Evolutionary conservation across 1,140 invertebrate genomes (phyloP).

Genomic region (Diabrotica undecimpunctata): DNA sequence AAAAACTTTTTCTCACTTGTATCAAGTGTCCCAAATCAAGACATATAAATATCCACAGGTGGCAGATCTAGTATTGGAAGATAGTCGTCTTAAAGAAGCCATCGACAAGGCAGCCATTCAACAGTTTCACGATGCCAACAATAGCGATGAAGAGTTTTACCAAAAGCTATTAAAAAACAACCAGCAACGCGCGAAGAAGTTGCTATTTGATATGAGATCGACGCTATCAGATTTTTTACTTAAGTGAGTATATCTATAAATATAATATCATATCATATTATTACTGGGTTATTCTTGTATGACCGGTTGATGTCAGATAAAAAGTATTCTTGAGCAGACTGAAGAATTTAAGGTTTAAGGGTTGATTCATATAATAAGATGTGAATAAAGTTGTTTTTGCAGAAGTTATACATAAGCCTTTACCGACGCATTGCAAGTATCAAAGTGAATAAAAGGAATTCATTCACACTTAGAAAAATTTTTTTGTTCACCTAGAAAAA

Average conservation of each 20-base stretch:
- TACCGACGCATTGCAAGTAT: no score
- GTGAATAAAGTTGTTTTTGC: no score
- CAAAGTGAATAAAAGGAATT: no score
- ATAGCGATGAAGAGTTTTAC: slow-evolving; percentile 51
- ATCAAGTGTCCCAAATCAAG: slow-evolving; percentile 56
- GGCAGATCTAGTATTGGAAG: slow-evolving; percentile 61
- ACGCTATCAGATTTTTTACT: slow-evolving; percentile 65
- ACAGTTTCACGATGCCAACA: slow-evolving; percentile 48
- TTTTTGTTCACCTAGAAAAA: no score
- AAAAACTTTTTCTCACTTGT: slow-evolving; percentile 58
- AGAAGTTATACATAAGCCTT: no score
- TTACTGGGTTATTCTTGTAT: no score
- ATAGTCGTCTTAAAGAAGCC: slow-evolving; percentile 66
- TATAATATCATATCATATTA: no score
- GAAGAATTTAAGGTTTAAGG: no score
- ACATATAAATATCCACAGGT: slow-evolving; percentile 62
- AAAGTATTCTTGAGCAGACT: no score
- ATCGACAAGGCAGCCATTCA: slow-evolving; percentile 59
- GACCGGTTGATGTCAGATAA: no score
- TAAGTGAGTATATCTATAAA: slow-evolving; percentile 45
- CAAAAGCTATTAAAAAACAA: slow-evolving; percentile 53
- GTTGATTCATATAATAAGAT: no score
- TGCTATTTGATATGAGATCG: slow-evolving; percentile 71
- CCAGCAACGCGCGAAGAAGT: slow-evolving; percentile 59
- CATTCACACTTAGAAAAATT: no score